Evolutionary conservation across 2,797 vertebrate species (phyloP).

Genomic region (Sebastes minor): DNA sequence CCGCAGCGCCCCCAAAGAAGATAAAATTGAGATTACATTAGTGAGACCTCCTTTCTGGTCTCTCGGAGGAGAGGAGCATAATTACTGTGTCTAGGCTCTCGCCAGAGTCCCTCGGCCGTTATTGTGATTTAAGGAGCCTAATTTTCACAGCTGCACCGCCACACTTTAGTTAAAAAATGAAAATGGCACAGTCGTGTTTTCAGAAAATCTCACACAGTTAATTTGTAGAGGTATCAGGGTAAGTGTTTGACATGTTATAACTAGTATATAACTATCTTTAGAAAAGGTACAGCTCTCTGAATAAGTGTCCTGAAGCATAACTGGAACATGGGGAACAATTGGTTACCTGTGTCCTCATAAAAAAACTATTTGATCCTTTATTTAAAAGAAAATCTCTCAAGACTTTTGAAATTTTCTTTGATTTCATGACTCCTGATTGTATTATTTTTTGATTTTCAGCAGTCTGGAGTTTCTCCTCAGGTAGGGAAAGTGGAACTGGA

Average conservation of each 20-base stretch:
- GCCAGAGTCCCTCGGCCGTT: slow-evolving; percentile 39
- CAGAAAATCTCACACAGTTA: slow-evolving; percentile 2
- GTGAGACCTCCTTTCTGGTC: slow-evolving; percentile 57
- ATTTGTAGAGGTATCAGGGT: background rate
- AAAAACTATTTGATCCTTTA: too few relatives aligned
- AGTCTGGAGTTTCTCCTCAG: slow-evolving; percentile 6
- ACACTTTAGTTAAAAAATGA: slow-evolving; percentile 40
- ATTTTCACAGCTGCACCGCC: slow-evolving; percentile 42
- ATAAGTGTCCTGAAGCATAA: background rate
- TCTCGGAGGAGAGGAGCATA: slow-evolving; percentile 58
- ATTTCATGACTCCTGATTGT: background rate
- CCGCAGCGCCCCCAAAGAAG: slow-evolving; percentile 26
- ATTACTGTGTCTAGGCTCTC: slow-evolving; percentile 61
- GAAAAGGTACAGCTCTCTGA: background rate
- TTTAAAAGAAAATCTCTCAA: background rate
- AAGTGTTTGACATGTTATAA: slow-evolving; percentile 4
- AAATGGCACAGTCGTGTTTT: slow-evolving; percentile 30
- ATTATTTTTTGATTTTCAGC: background rate
- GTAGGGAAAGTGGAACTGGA: background rate
- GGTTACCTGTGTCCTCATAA: background rate
- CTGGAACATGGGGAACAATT: background rate
- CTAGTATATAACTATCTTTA: background rate
- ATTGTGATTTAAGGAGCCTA: slow-evolving; percentile 54
- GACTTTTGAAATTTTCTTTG: background rate
- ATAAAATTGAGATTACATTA: slow-evolving; percentile 67